Percentiles rank a stretch among this genome's conserved stretches.
phyloP scores from a whole-genome alignment of 2,888 invertebrate species.

The Drosophila maculinotata region DNA sequence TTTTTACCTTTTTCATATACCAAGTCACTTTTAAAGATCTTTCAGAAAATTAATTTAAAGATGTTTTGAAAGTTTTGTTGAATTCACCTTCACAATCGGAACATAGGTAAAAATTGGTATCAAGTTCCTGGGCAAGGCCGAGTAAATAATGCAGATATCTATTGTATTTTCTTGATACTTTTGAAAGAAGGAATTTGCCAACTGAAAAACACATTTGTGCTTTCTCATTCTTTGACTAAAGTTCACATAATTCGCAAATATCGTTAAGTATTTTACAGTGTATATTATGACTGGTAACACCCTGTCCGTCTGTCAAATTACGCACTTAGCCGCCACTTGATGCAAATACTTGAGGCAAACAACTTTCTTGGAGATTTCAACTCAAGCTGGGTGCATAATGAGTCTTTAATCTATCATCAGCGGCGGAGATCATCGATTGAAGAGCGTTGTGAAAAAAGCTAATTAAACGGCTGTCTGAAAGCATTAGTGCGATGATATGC shows the following conservation, averaged over 20 bases:
- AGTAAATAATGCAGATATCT: too few relatives aligned
- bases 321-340: conserved; percentile 10
- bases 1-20: too few relatives aligned
- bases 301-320: conserved; percentile 10
- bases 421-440: conserved; percentile 14
- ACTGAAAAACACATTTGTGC: too few relatives aligned
- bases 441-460: conserved; percentile 14
- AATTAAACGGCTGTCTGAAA: conserved; percentile 30
- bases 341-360: conserved; percentile 26
- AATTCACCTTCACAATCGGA: too few relatives aligned
- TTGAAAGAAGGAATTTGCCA: too few relatives aligned
- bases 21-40: too few relatives aligned
- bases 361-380: conserved; percentile 28
- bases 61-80: too few relatives aligned
- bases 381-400: conserved; percentile 24
- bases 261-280: conserved; percentile 1
- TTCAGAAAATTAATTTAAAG: too few relatives aligned
- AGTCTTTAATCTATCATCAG: conserved; percentile 43
- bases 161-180: too few relatives aligned
- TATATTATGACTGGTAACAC: conserved; percentile 1
- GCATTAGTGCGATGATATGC: conserved; percentile 19
- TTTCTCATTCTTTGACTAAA: not conserved
- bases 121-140: too few relatives aligned
- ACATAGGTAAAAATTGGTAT: too few relatives aligned
- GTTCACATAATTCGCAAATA: not conserved